These are phyloP conservation scores for Drosophila athabasca DNA, from an alignment of 1,140 invertebrate genomes.

Conservation along the genomic window DNA sequence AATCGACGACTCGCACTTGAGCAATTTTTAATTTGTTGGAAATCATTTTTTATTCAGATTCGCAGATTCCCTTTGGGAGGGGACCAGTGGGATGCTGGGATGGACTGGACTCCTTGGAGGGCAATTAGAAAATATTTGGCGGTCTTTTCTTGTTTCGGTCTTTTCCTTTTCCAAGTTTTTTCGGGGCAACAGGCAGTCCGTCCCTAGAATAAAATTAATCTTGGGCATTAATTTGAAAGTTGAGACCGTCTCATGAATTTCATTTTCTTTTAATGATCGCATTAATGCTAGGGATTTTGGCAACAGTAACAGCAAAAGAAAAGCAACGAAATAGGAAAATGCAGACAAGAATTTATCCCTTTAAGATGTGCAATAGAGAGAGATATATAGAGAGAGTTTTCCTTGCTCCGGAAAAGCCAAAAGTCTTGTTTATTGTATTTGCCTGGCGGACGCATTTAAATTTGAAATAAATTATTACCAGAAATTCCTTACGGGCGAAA, in stretches of 20 bases:
- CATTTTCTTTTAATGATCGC: conserved; percentile 51
- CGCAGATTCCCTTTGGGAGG: conserved; percentile 24
- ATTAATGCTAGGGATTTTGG: conserved; percentile 35
- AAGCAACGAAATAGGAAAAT: conserved; percentile 10
- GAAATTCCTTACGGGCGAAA: conserved; percentile 29
- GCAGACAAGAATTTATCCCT: conserved; percentile 17
- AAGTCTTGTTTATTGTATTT: conserved; percentile 13
- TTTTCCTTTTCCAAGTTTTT: conserved; percentile 11
- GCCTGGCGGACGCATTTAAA: conserved; percentile 36
- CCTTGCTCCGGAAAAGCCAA: conserved; percentile 22
- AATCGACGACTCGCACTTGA: conserved; percentile 30
- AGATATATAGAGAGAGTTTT: background rate
- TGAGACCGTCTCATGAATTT: conserved; percentile 49
- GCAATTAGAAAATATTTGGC: conserved; percentile 66
- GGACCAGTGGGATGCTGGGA: background rate
- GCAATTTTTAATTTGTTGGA: conserved; percentile 60
- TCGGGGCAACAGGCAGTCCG: conserved; percentile 3
- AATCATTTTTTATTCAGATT: conserved; percentile 62
- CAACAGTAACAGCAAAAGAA: too few species aligned
- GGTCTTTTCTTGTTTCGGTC: conserved; percentile 6
- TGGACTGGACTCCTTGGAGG: conserved; percentile 41
- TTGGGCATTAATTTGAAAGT: conserved; percentile 63
- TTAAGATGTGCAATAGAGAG: background rate
- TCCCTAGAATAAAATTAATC: conserved; percentile 56
- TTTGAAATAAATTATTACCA: conserved; percentile 47